Evolutionary conservation across 2,113 vertebrate genomes (phyloP).

Genomic region (Daboia siamensis): DNA sequence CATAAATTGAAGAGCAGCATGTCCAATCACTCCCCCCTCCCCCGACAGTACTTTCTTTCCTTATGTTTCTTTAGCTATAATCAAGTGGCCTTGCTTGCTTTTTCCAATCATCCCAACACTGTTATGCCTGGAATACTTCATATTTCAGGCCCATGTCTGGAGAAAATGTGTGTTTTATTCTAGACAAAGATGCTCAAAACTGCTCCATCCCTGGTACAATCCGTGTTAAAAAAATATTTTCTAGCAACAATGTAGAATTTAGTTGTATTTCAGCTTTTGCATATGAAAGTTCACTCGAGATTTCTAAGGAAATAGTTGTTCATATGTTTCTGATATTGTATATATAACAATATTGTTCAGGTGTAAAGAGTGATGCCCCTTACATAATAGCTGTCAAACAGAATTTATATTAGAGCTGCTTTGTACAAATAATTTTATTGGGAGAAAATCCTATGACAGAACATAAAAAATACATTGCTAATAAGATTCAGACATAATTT

Average conservation of each 20-base stretch:
- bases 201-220: neutral
- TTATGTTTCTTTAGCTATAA: neutral
- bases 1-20: neutral
- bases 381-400: neutral
- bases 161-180: neutral
- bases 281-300: neutral
- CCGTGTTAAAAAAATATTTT: neutral
- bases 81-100: neutral
- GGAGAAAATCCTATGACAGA: neutral
- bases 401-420: neutral
- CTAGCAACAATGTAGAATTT: neutral
- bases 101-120: neutral
- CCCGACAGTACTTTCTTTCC: neutral
- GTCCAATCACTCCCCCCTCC: neutral
- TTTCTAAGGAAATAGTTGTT: neutral
- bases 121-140: neutral
- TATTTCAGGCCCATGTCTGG: neutral
- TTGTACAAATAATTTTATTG: neutral
- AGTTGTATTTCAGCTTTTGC: neutral
- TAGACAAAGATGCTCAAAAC: neutral
- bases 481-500: neutral
- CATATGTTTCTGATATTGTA: neutral
- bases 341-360: neutral
- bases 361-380: too few relatives aligned
- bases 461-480: neutral